Evolutionary conservation across 2,797 vertebrate genomes (phyloP).

Genomic region (Hipposideros larvatus): DNA sequence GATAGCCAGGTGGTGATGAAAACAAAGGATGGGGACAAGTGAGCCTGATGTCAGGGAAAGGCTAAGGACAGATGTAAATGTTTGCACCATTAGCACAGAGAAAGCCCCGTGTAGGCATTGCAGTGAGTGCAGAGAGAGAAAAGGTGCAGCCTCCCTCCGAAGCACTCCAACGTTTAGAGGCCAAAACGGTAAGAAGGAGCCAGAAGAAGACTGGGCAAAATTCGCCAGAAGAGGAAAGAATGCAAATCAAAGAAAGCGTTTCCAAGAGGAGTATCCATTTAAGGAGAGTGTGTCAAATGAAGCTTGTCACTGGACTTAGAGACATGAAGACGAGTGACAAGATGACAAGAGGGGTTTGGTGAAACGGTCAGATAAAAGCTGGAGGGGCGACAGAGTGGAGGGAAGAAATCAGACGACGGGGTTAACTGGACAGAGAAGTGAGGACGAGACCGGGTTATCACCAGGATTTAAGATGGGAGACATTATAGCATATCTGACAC

Average conservation of each 20-base stretch:
- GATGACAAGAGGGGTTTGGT: not conserved
- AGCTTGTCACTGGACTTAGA: not conserved
- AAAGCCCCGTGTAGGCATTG: not conserved
- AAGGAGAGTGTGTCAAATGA: not conserved
- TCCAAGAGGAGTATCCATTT: not conserved
- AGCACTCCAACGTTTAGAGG: not conserved
- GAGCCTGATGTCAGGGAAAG: not conserved
- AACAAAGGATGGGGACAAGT: not conserved
- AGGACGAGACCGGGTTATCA: not conserved
- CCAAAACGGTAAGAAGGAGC: not conserved
- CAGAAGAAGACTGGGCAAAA: not conserved
- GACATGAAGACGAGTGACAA: not conserved
- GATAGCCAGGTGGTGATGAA: not conserved
- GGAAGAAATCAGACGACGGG: not conserved
- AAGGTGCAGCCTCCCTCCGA: not conserved
- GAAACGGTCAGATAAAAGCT: not conserved
- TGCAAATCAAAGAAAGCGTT: not conserved
- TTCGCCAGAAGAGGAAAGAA: not conserved
- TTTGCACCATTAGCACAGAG: accelerated
- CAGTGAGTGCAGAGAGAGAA: not conserved
- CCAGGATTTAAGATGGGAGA: not conserved
- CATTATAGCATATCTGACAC: accelerated
- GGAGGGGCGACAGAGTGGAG: not conserved
- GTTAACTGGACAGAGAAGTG: not conserved
- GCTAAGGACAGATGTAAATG: not conserved